Base-by-base conservation (phyloP, 2,888 invertebrate species). In the Macrosiphum euphorbiae region DNA sequence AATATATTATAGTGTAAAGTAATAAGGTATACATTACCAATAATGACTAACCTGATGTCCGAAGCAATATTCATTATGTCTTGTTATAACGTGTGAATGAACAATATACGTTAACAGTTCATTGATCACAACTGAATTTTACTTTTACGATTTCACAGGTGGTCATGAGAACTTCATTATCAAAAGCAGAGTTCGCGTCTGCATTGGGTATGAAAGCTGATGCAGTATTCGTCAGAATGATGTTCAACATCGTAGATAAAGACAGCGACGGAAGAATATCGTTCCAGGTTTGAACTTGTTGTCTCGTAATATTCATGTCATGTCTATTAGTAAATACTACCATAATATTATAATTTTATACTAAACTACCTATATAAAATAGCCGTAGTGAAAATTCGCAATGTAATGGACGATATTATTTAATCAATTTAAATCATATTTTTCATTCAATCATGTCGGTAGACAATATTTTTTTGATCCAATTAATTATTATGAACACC, bases 231-330 rank as follows among this genome's bases (percentile, higher is more conserved):
- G 99, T 99, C 0, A 97, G 98, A 95, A 98, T 99, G 96, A 99
- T 99, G 99, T 99, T 99, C 96, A 99, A 99, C 95, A 99, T 99
- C 95, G 99, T 99, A 0, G 99, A 99, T 96, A 99, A 98, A 95
- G 98, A 99, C 95, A 97, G 98, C 94, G 98, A 99, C 96, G 99
- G 99, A 4, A 96, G 98, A 94, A 99, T 99, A 95, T 98, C 98
- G 10, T 99, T 99, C 96, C 98, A 98, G 96, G 98, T 97, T 96
- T 95, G 92, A 55, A n/a, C 44, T 2, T 16, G 1, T 52, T 55
- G 41, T 61, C 47, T 44, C 16, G 24, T 28, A 86, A 47, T 47
- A 44, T 47, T 47, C 1, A 4, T 47, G 47, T 0, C 16, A 47
- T 35, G 20, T 78, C 8, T 24, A 78, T 35, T 35, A 78, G 20